phyloP scores from a whole-genome alignment of 2,797 vertebrate species.

The Valencia hispanica region DNA sequence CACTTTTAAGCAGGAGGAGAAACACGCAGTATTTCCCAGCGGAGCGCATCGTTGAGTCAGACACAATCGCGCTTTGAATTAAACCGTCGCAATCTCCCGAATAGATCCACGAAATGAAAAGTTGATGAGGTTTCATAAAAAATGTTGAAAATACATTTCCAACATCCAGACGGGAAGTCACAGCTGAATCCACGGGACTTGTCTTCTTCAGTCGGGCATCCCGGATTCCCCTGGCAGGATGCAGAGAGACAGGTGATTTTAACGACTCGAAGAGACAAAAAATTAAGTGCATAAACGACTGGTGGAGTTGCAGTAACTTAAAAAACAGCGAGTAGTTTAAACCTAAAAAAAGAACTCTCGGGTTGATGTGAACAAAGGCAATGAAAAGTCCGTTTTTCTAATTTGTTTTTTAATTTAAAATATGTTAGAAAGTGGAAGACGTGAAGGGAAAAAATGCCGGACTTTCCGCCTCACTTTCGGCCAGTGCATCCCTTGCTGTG shows the following conservation, averaged over 20 bases:
- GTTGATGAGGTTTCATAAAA: constrained; percentile 45
- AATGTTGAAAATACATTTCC: neutral
- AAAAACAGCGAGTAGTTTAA: neutral
- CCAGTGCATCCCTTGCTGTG: constrained; percentile 46
- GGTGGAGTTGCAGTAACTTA: constrained; percentile 39
- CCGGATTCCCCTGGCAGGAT: constrained; percentile 33
- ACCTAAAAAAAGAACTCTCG: neutral
- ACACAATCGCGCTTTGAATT: constrained; percentile 57
- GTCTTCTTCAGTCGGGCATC: constrained; percentile 44
- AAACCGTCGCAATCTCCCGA: constrained; percentile 45
- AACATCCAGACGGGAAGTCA: constrained; percentile 39
- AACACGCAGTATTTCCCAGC: constrained; percentile 73
- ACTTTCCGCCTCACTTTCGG: constrained; percentile 58
- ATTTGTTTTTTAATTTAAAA: constrained; percentile 10
- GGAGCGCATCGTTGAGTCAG: constrained; percentile 76
- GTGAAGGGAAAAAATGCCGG: constrained; percentile 28
- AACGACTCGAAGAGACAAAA: neutral
- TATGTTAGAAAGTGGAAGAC: neutral
- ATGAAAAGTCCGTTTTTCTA: constrained; percentile 23
- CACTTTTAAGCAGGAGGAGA: constrained; percentile 75
- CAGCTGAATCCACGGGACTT: constrained; percentile 48
- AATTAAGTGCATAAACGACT: neutral
- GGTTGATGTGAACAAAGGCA: constrained; percentile 6
- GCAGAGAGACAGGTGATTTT: constrained; percentile 18
- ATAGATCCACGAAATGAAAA: constrained; percentile 45